These are phyloP conservation scores for Physella acuta DNA, from an alignment of 1,140 invertebrate genomes.

Conservation along the genomic window DNA sequence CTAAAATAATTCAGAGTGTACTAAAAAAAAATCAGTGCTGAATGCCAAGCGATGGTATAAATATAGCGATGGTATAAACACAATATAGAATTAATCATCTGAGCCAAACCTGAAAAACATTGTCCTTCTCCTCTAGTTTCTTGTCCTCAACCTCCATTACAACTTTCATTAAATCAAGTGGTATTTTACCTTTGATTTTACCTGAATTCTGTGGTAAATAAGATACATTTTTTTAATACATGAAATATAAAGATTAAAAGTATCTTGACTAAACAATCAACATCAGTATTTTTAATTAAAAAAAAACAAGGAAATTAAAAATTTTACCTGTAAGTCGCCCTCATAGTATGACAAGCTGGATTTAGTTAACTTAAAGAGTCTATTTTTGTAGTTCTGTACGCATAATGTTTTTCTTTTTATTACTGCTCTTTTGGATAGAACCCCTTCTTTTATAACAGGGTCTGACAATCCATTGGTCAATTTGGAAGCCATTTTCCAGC, in stretches of 20 bases:
- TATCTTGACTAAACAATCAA: no score
- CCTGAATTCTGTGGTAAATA: conserved; percentile 30
- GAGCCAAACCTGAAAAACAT: conserved; percentile 52
- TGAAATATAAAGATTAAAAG: background rate
- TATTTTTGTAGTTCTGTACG: conserved; percentile 15
- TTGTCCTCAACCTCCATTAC: conserved; percentile 44
- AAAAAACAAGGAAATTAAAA: no score
- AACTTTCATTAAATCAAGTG: conserved; percentile 34
- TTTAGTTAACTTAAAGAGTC: conserved; percentile 7
- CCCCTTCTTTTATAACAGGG: conserved; percentile 4
- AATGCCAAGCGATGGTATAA: no score
- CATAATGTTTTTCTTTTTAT: conserved; percentile 6
- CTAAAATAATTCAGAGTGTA: no score
- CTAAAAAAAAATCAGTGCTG: no score
- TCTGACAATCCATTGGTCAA: background rate
- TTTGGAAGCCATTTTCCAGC: no score
- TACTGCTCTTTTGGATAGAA: conserved; percentile 7
- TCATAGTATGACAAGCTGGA: conserved; percentile 4
- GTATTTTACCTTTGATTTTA: conserved; percentile 36
- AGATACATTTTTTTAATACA: no score
- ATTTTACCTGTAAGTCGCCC: conserved; percentile 15
- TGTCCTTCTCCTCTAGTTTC: conserved; percentile 42
- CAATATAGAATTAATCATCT: no score
- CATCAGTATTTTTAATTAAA: no score
- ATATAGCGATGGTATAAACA: no score